Evolutionary conservation across 2,888 invertebrate genomes (phyloP), one percentile per base, ranked within the genome.

Genomic region (Pseudococcus viburni): DNA sequence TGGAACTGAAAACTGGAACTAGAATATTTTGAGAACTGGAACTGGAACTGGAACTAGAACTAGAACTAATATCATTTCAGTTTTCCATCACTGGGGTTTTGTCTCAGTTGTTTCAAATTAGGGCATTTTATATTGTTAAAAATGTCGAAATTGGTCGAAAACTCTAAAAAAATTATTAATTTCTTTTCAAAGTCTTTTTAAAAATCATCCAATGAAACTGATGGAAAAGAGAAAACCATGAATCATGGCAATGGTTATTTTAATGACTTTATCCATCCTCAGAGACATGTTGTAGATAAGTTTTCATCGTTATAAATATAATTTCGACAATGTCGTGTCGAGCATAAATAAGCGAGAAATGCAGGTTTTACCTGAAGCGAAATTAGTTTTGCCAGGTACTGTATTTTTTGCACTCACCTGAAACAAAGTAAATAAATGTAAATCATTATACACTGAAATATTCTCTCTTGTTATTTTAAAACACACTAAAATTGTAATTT

Each of bases 331-430:
- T 11, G 64, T 22, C 19, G 22, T 22, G 22, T 22, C 64, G 64
- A 64, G 64, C 64, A 64, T 64, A 11, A 64, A 22, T 64, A 22
- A 64, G 22, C 22, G 15, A 64, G 15, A 22, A 64, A 64, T 22
- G 19, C 19, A 22, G 22, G 22, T 64, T 12, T 59, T 64, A 64
- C 64, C 64, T 64, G 64, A 64, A 22, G 22, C 64, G 64, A 19
- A 22, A 22, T 22, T 64, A 64, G 19, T 64, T 19, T 51, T 15
- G 15, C 15, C n/a, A 55, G n/a, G 8, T 11, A 17, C 5, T 59
- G n/a, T 59, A 22, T 64, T 22, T 64, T 64, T 64, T 64, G 3
- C 64, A 64, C 64, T 64, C 64, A 64, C 64, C 64, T 64, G 64
- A 64, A 64, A 64, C 64, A 64, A 64, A 64, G 9, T 64, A 64